phyloP scores from a whole-genome alignment of 2,113 vertebrate genomes.

The Xerus inauris region DNA sequence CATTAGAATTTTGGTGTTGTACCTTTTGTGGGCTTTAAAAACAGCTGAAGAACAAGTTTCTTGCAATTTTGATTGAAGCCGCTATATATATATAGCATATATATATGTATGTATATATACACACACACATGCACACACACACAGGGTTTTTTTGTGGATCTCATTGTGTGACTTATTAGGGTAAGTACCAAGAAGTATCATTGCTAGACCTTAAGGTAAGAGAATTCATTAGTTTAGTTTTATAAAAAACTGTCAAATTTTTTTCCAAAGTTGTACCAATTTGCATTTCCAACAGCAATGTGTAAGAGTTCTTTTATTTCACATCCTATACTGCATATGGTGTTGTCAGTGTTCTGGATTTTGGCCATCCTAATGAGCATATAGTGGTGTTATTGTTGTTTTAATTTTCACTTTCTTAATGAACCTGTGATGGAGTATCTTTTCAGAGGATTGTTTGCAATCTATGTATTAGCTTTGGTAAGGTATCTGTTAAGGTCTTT shows the following conservation, averaged over 20 bases:
- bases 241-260: not conserved
- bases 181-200: not conserved
- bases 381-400: not conserved
- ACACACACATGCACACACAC: no score
- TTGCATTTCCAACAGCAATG: not conserved
- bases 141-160: not conserved
- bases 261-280: not conserved
- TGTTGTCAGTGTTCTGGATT: not conserved
- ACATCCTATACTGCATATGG: not conserved
- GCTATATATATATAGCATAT: no score
- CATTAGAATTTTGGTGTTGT: no score
- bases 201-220: not conserved
- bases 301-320: not conserved
- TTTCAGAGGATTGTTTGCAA: not conserved
- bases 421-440: not conserved
- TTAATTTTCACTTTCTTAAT: not conserved
- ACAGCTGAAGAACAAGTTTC: no score
- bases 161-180: not conserved
- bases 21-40: no score
- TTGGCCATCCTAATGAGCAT: not conserved
- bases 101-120: no score
- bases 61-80: no score
- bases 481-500: not conserved
- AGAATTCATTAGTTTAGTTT: not conserved
- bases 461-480: not conserved